Percentiles rank a stretch among this genome's conserved stretches.
Conservation (phyloP, 2,888 invertebrate genomes). For the Meiosimyza decipiens region DNA sequence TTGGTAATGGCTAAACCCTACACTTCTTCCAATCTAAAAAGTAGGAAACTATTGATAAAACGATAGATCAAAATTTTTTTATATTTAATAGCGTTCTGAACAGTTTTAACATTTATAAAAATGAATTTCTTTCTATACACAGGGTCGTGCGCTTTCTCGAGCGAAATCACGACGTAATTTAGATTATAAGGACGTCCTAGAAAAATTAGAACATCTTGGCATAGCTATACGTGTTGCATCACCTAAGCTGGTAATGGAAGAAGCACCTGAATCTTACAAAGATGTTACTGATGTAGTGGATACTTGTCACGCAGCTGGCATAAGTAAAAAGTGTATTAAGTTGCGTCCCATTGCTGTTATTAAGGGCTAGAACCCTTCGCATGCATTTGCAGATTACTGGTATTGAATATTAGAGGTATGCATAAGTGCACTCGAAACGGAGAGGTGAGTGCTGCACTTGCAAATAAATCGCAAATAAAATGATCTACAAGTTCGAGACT, state of each 20-base stretch:
- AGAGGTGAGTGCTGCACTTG: too few relatives aligned
- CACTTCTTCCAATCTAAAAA: too few relatives aligned
- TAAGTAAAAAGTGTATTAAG: slow-evolving; percentile 96
- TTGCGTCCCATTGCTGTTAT: slow-evolving; percentile 98
- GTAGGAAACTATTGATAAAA: too few relatives aligned
- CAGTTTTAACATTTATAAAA: slow-evolving; percentile 12
- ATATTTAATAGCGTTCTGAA: background rate
- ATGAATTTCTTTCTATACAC: slow-evolving; percentile 49
- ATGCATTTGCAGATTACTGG: too few relatives aligned
- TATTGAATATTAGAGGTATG: too few relatives aligned
- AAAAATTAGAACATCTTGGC: slow-evolving; percentile 83
- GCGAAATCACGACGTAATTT: slow-evolving; percentile 97
- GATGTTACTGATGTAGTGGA: slow-evolving; percentile 99
- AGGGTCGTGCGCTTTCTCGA: slow-evolving; percentile 96
- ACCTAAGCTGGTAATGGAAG: slow-evolving; percentile 99
- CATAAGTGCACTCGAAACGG: too few relatives aligned
- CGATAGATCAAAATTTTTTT: too few relatives aligned
- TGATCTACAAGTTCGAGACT: too few relatives aligned
- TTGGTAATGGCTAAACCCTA: too few relatives aligned
- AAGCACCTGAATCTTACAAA: slow-evolving; percentile 99
- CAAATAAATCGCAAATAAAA: too few relatives aligned
- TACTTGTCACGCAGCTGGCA: slow-evolving; percentile 97
- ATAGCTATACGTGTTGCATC: slow-evolving; percentile 98
- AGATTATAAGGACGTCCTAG: slow-evolving; percentile 91
- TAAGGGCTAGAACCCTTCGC: slow-evolving; percentile 77